A percentile compares a stretch with the other conserved stretches of the same genome.
These are phyloP conservation scores for Mungos mungo DNA, from an alignment of 2,113 vertebrate species.

Conservation along the genomic window DNA sequence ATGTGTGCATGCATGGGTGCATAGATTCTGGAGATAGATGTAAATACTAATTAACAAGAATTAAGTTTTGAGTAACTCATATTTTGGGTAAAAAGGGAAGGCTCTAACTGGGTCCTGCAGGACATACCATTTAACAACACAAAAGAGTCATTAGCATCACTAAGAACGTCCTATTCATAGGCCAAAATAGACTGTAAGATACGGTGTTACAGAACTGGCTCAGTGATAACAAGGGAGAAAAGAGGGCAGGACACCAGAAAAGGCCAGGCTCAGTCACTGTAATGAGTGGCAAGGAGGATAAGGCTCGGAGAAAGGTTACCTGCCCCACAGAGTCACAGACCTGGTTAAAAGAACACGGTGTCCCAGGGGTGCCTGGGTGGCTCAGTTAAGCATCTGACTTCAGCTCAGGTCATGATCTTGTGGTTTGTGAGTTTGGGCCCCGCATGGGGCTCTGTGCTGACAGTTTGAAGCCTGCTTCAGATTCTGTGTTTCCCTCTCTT, in stretches of 20 bases:
- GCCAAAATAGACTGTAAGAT: neutral
- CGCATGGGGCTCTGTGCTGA: too few relatives aligned
- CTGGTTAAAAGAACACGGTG: neutral
- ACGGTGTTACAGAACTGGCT: neutral
- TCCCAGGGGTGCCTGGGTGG: too few relatives aligned
- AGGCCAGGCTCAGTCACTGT: fast-evolving
- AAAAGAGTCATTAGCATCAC: neutral
- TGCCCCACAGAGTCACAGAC: neutral
- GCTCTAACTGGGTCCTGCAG: neutral
- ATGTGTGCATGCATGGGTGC: neutral
- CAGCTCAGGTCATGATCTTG: too few relatives aligned
- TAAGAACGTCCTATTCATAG: neutral
- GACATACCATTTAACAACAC: neutral
- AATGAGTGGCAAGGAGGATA: neutral
- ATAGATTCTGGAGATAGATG: neutral
- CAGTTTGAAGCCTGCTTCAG: too few relatives aligned
- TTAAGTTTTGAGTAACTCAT: neutral
- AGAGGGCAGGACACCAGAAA: neutral
- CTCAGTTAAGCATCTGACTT: too few relatives aligned
- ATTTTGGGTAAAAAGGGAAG: neutral
- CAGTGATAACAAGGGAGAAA: neutral
- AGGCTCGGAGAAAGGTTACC: neutral
- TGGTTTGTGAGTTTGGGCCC: too few relatives aligned
- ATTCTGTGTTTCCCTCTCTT: too few relatives aligned
- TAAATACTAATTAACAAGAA: neutral